phyloP scores from a whole-genome alignment of 2,797 vertebrate genomes.

The Neosalanx taihuensis region DNA sequence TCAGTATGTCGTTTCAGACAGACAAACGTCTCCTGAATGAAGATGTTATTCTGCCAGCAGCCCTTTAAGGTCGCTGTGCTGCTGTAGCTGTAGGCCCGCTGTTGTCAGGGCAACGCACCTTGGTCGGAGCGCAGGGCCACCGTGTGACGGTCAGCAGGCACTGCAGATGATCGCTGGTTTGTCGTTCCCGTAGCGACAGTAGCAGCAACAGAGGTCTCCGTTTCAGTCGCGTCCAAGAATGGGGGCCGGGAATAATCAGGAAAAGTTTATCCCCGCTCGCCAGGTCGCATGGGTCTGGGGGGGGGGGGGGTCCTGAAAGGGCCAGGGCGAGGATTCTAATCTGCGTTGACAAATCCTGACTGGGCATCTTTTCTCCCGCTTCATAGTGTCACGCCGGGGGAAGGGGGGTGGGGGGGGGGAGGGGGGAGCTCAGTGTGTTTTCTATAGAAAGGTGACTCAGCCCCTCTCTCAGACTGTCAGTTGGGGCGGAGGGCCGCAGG shows the following conservation, averaged over 20 bases:
- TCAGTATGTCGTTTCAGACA: too few species aligned
- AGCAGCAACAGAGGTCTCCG: neutral
- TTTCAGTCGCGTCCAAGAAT: neutral
- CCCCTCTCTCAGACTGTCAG: conserved; percentile 37
- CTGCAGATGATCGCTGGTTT: neutral
- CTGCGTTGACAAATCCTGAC: neutral
- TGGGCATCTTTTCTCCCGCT: neutral
- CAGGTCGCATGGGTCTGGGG: neutral
- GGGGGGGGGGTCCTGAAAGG: neutral
- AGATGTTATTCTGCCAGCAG: too few species aligned
- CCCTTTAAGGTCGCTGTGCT: too few species aligned
- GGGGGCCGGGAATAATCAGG: too few species aligned
- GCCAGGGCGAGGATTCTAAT: neutral
- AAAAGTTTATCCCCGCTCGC: too few species aligned
- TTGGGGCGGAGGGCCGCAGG: too few species aligned
- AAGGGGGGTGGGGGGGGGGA: neutral
- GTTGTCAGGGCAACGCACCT: too few species aligned
- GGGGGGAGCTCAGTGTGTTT: conserved; percentile 8
- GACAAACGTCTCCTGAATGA: too few species aligned
- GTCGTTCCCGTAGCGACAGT: neutral
- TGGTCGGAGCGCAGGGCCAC: too few species aligned
- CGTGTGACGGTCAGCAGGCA: too few species aligned
- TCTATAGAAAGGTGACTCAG: conserved; percentile 38
- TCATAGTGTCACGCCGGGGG: neutral
- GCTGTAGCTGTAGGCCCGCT: too few species aligned